Evolutionary conservation across 2,797 vertebrate genomes (phyloP), one percentile per base, ranked within the genome.

Genomic region (Tinamus major): DNA sequence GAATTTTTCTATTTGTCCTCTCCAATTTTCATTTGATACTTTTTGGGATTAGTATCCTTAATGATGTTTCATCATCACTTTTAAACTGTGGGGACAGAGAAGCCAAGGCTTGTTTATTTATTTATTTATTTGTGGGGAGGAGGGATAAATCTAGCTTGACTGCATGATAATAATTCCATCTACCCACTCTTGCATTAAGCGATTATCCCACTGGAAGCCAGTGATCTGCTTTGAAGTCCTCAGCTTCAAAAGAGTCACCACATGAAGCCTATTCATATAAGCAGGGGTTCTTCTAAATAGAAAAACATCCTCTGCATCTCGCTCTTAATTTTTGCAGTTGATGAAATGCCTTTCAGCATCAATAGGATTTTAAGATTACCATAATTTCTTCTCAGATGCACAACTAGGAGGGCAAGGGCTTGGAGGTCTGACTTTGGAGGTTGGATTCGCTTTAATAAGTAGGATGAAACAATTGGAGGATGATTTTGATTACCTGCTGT

Each of bases 361-460:
- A 97, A 69, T 96, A 93, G 94, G 92, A 97, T 97, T 97, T 97
- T 96, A 90, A 97, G 94, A 96, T 96, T 97, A 96, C 65, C 95
- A 96, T 97, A 92, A 94, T 96, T 97, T 96, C 77, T 96, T 93
- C 90, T 91, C 87, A 79, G 69, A 94, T 93, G 76, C 68, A 95
- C 86, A 92, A 90, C 81, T 91, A 80, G 77, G 92, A 92, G 89
- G 84, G 80, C 85, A 95, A 96, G 68, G 79, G 74, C 83, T 96
- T 87, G 69, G 67, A 83, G 89, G 82, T 70, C 77, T 83, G 88
- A 88, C 78, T 94, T 64, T 41, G 49, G 92, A 92, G 89, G 83
- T 86, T 91, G 87, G 85, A 49, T 88, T 92, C 46, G 64, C 56
- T 95, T 94, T 94, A 94, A 95, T 90, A 96, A 93, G 90, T 33